phyloP scores from a whole-genome alignment of 2,113 vertebrate genomes.

The Cavia porcellus region DNA sequence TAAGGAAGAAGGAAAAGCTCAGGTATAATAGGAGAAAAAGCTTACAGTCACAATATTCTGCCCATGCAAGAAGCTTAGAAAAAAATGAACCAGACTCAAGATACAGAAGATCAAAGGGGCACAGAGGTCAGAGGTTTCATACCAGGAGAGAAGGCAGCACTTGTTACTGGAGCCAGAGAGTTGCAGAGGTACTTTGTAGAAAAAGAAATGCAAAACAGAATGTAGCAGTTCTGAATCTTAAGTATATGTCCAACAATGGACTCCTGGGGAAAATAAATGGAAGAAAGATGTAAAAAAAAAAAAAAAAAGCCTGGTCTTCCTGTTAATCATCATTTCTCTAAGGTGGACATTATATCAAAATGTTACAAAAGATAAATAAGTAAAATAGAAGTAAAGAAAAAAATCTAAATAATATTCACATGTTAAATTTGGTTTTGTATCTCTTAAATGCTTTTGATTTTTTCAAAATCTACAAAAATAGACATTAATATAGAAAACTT shows the following conservation, averaged over 20 bases:
- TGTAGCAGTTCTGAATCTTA: not conserved
- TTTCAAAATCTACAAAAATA: not conserved
- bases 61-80: not conserved
- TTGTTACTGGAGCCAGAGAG: not conserved
- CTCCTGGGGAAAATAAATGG: not conserved
- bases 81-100: not conserved
- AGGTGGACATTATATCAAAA: not conserved
- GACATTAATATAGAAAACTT: not conserved
- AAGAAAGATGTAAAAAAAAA: not conserved
- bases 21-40: fast-evolving
- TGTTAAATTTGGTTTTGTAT: not conserved
- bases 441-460: not conserved
- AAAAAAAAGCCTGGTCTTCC: not conserved
- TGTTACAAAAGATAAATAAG: not conserved
- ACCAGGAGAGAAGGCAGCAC: not conserved
- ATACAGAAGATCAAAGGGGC: not conserved
- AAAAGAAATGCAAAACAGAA: not conserved
- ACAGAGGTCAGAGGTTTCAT: not conserved
- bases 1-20: not conserved
- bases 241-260: not conserved
- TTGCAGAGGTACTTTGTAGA: not conserved
- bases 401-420: not conserved
- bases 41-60: not conserved
- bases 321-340: not conserved
- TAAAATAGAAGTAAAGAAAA: not conserved